These are phyloP conservation scores for Teleogryllus oceanicus DNA, from an alignment of 2,888 invertebrate genomes.

Conservation along the genomic window DNA sequence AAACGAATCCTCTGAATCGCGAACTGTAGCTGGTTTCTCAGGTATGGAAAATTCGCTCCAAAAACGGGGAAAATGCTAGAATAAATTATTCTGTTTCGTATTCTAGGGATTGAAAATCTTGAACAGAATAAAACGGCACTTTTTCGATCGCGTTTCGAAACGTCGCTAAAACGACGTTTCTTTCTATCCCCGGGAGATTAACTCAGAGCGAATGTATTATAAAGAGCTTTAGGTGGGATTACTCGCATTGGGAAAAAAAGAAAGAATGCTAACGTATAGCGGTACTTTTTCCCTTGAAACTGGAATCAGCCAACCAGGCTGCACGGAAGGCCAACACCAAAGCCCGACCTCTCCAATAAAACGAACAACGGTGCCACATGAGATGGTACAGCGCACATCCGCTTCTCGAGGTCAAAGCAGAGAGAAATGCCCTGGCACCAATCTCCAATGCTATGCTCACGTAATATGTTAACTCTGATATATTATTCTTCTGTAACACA, in stretches of 20 bases:
- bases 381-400: background rate
- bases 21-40: too few species aligned
- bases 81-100: too few species aligned
- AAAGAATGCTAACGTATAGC: background rate
- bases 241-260: background rate
- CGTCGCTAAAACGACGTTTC: too few species aligned
- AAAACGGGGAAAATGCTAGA: too few species aligned
- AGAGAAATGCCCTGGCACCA: background rate
- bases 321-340: background rate
- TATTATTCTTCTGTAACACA: background rate
- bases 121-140: too few species aligned
- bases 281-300: background rate
- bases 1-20: too few species aligned
- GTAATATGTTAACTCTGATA: background rate
- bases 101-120: too few species aligned
- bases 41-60: too few species aligned
- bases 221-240: too few species aligned
- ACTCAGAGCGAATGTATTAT: too few species aligned
- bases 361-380: constrained; percentile 6
- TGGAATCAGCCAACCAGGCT: background rate
- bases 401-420: background rate
- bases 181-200: too few species aligned
- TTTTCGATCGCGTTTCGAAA: too few species aligned
- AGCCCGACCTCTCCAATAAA: background rate
- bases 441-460: background rate